Percentiles rank a stretch among this genome's conserved stretches.
Evolutionary conservation across 2,797 vertebrate species (phyloP).

Genomic region (Coregonus sp.): DNA sequence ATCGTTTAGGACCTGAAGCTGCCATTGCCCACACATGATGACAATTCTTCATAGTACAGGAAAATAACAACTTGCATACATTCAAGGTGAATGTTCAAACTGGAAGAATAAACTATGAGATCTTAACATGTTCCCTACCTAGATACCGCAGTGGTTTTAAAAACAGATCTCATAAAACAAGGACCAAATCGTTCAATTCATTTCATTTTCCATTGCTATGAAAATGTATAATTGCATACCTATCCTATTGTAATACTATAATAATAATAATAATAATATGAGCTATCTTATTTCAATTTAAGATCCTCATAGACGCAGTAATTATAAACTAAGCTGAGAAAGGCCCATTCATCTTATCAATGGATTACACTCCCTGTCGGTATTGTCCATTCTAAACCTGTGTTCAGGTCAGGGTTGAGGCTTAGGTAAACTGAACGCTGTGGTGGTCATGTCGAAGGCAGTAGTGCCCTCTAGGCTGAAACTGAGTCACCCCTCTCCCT

Average conservation of each 20-base stretch:
- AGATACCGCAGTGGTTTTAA: not conserved
- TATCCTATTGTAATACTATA: not conserved
- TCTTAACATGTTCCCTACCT: not conserved
- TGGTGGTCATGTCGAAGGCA: slow-evolving; percentile 42
- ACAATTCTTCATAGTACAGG: not conserved
- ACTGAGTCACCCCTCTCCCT: slow-evolving; percentile 43
- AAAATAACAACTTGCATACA: not conserved
- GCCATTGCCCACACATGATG: not conserved
- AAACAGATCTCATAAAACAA: not conserved
- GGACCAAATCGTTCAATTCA: not conserved
- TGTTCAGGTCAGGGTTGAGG: slow-evolving; percentile 6
- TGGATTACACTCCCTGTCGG: slow-evolving; percentile 2
- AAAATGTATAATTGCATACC: not conserved
- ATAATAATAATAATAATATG: not conserved
- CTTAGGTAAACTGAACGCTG: slow-evolving; percentile 32
- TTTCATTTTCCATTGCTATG: not conserved
- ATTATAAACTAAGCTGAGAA: not conserved
- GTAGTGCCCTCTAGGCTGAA: slow-evolving; percentile 71
- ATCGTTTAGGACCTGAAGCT: not conserved
- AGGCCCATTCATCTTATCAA: not conserved
- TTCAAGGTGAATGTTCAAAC: too few species aligned
- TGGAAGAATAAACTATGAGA: not conserved
- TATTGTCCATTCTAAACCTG: slow-evolving; percentile 2
- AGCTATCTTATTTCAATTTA: not conserved
- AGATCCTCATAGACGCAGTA: not conserved